These are phyloP conservation scores for Chrysomela aeneicollis DNA, from an alignment of 2,888 invertebrate genomes.

Conservation along the genomic window DNA sequence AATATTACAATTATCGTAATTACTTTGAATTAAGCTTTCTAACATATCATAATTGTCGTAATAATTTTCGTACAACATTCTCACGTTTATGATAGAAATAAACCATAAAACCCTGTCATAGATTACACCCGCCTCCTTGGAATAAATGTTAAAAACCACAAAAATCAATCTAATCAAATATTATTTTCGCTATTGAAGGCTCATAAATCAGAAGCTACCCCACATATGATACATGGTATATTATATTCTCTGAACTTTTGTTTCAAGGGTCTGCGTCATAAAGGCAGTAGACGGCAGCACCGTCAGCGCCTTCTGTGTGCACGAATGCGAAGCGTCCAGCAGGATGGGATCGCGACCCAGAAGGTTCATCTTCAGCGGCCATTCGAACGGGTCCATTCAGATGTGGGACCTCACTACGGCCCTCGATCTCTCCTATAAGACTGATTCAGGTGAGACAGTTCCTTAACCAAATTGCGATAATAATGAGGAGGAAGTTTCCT, in stretches of 20 bases:
- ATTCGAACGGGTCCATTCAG: conserved; percentile 91
- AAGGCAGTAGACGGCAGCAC: conserved; percentile 93
- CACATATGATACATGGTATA: not conserved
- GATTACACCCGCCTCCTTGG: too few species aligned
- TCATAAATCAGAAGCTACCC: not conserved
- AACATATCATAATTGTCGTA: too few species aligned
- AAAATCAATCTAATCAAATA: too few species aligned
- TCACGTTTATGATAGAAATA: too few species aligned
- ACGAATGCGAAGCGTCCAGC: conserved; percentile 96
- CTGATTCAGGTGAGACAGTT: conserved; percentile 60
- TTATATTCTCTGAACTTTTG: not conserved
- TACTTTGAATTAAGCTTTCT: too few species aligned
- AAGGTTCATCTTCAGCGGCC: conserved; percentile 90
- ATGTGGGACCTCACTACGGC: conserved; percentile 99
- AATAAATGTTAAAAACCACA: too few species aligned
- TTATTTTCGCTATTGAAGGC: too few species aligned
- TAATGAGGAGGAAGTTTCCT: not conserved
- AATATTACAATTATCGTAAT: too few species aligned
- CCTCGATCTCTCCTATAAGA: conserved; percentile 75
- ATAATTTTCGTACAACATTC: too few species aligned
- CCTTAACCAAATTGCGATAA: too few species aligned
- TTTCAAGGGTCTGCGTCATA: conserved; percentile 86
- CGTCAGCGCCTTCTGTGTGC: conserved; percentile 95
- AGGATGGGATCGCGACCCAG: conserved; percentile 90
- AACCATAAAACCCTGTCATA: too few species aligned